Evolutionary conservation across 2,113 vertebrate species (phyloP).

Genomic region (Bufo bufo): DNA sequence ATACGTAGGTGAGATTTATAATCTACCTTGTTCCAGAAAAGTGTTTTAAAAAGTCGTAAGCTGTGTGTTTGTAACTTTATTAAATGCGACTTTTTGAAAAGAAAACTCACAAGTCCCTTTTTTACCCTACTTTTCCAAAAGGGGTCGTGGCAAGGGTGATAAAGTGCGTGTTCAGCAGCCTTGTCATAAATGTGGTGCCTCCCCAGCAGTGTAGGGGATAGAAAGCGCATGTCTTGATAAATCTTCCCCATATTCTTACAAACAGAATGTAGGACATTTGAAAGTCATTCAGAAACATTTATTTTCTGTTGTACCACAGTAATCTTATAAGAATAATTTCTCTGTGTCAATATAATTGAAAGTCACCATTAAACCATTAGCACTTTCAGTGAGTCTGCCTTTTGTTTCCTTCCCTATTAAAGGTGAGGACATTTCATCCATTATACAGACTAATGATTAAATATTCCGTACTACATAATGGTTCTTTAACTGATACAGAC

Average conservation of each 20-base stretch:
- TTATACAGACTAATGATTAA: slow-evolving; percentile 43
- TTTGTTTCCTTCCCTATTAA: slow-evolving; percentile 23
- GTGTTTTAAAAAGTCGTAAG: too few species aligned
- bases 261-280: background rate
- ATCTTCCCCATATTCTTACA: background rate
- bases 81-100: too few species aligned
- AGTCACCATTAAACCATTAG: slow-evolving; percentile 32
- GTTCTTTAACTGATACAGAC: slow-evolving; percentile 26
- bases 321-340: background rate
- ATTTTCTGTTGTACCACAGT: background rate
- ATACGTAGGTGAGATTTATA: too few species aligned
- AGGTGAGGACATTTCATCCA: slow-evolving; percentile 35
- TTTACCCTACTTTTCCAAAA: too few species aligned
- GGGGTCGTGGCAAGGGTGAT: too few species aligned
- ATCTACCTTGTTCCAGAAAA: too few species aligned
- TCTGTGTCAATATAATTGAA: slow-evolving; percentile 27
- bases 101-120: too few species aligned
- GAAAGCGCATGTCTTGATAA: too few species aligned
- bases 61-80: too few species aligned
- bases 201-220: too few species aligned
- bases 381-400: background rate
- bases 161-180: too few species aligned
- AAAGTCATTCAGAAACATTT: slow-evolving; percentile 11
- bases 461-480: slow-evolving; percentile 39
- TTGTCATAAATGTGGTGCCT: too few species aligned